Evolutionary conservation across 1,140 invertebrate species (phyloP).

Genomic region (Cydia pomonella): DNA sequence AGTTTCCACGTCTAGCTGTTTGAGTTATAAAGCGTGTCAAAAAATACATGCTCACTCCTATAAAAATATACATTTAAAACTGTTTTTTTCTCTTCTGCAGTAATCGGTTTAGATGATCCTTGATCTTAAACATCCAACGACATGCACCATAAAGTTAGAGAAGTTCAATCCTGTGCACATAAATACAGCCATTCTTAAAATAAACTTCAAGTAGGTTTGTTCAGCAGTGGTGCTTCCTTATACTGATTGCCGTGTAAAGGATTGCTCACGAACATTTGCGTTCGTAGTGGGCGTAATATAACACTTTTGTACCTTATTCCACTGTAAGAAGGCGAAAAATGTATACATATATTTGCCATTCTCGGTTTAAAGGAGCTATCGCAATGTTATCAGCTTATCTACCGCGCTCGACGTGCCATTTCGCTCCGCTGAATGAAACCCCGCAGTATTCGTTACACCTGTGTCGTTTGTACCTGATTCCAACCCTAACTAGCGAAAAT

Average conservation of each 20-base stretch:
- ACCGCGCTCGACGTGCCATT: constrained; percentile 64
- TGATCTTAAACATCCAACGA: constrained; percentile 31
- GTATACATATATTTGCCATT: constrained; percentile 37
- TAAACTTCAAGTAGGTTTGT: constrained; percentile 20
- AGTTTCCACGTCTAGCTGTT: too few species aligned
- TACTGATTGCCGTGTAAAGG: constrained; percentile 30
- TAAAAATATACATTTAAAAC: background rate
- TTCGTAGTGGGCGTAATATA: background rate
- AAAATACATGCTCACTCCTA: too few species aligned
- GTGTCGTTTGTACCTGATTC: constrained; percentile 50
- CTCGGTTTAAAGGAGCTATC: constrained; percentile 54
- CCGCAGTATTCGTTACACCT: constrained; percentile 57
- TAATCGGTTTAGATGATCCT: background rate
- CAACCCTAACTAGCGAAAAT: constrained; percentile 53
- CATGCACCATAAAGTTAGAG: background rate
- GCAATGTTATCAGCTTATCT: constrained; percentile 76
- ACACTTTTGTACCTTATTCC: background rate
- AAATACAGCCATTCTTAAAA: constrained; percentile 19
- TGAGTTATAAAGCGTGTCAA: too few species aligned
- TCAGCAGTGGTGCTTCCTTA: constrained; percentile 18
- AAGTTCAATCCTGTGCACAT: constrained; percentile 1
- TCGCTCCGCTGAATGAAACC: constrained; percentile 48
- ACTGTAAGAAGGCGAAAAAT: background rate
- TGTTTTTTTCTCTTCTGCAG: background rate
- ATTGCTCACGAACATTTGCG: constrained; percentile 47